phyloP scores from a whole-genome alignment of 2,888 invertebrate species.

The Drosophila hamatofila region DNA sequence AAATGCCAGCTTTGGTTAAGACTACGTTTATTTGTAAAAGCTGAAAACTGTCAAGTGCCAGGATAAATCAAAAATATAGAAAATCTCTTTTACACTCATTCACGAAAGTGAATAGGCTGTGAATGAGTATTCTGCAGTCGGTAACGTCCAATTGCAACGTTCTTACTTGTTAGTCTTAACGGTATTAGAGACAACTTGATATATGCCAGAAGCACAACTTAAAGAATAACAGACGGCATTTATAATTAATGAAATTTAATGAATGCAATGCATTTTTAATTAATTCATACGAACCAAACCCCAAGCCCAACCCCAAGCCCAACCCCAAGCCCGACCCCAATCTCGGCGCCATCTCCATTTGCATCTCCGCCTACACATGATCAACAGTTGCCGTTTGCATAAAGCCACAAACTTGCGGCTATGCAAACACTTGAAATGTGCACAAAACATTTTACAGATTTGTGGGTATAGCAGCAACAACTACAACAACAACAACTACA shows the following conservation, averaged over 20 bases:
- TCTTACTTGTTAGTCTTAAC: too few relatives aligned
- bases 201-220: background rate
- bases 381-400: conserved; percentile 44
- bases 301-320: background rate
- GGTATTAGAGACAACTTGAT: conserved; percentile 5
- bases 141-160: too few relatives aligned
- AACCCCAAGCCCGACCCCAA: background rate
- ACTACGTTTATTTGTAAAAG: background rate
- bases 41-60: too few relatives aligned
- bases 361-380: conserved; percentile 6
- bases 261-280: conserved; percentile 45
- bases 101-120: too few relatives aligned
- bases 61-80: too few relatives aligned
- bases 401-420: conserved; percentile 55
- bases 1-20: background rate
- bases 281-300: background rate
- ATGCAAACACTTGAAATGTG: conserved; percentile 65
- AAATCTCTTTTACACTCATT: too few relatives aligned
- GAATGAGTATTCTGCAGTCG: too few relatives aligned
- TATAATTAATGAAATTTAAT: conserved; percentile 39
- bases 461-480: conserved; percentile 50
- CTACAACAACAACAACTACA: conserved; percentile 12
- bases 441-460: conserved; percentile 69
- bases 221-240: conserved; percentile 4
- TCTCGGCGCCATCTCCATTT: too few relatives aligned